Evolutionary conservation across 2,888 invertebrate species (phyloP).

Genomic region (Habrosyne pyritoides): DNA sequence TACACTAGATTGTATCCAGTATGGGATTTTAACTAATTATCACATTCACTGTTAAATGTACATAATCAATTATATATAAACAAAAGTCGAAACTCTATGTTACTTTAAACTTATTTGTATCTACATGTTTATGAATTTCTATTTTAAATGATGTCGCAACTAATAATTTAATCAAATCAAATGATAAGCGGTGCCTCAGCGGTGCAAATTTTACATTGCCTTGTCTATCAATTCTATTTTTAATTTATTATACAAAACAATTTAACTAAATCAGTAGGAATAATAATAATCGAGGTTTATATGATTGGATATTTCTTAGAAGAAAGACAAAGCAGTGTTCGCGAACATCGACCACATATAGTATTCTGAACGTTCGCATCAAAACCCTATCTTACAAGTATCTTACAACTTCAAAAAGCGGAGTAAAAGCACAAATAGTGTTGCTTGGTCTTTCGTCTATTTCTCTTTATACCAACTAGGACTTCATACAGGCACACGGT

Average conservation of each 20-base stretch:
- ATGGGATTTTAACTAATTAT: background rate
- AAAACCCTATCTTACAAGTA: slow-evolving; percentile 20
- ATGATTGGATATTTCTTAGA: background rate
- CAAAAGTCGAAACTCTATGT: slow-evolving; percentile 15
- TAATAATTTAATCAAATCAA: slow-evolving; percentile 55
- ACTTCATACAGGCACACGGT: no score
- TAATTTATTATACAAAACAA: background rate
- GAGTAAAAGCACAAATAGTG: slow-evolving; percentile 35
- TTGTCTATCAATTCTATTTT: slow-evolving; percentile 45
- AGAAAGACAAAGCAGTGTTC: slow-evolving; percentile 67
- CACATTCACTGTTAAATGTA: slow-evolving; percentile 7
- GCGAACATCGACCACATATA: slow-evolving; percentile 71
- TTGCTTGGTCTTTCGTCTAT: slow-evolving; percentile 36
- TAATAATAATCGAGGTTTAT: background rate
- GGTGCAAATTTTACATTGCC: slow-evolving; percentile 63
- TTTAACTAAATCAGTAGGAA: background rate
- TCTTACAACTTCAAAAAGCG: no score
- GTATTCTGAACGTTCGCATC: slow-evolving; percentile 58
- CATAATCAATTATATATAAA: slow-evolving; percentile 10
- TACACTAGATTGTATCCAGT: background rate
- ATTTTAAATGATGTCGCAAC: slow-evolving; percentile 69
- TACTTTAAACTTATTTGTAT: slow-evolving; percentile 13
- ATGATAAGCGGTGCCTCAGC: slow-evolving; percentile 72
- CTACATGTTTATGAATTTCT: slow-evolving; percentile 19
- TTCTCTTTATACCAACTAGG: no score